Percentiles rank a stretch among this genome's conserved stretches.
Evolutionary conservation across 2,797 vertebrate genomes (phyloP).

Genomic region (Brachyalestes nurse): DNA sequence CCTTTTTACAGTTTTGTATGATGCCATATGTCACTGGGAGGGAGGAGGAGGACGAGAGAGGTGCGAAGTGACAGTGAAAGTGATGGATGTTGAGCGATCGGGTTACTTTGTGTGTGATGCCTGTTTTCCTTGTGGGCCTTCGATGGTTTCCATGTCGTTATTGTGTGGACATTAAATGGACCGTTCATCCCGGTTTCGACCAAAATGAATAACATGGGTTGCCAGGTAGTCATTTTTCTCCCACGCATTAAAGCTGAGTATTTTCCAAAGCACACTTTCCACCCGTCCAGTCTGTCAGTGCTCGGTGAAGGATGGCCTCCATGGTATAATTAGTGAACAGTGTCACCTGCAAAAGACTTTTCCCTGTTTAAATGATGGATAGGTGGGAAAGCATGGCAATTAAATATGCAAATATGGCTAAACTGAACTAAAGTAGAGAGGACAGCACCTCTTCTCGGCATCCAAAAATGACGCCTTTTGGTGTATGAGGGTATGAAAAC

Average conservation of each 20-base stretch:
- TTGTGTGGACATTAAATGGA: constrained; percentile 62
- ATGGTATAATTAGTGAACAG: constrained; percentile 67
- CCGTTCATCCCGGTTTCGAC: constrained; percentile 64
- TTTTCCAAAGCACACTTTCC: constrained; percentile 76
- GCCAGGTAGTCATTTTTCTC: constrained; percentile 68
- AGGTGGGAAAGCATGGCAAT: constrained; percentile 12
- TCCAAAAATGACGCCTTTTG: background rate
- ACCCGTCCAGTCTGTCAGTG: constrained; percentile 62
- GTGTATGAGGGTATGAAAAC: constrained; percentile 15
- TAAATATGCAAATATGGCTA: background rate
- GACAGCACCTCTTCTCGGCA: background rate
- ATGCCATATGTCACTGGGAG: constrained; percentile 23
- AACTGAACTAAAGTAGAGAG: background rate
- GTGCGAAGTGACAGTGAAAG: constrained; percentile 29
- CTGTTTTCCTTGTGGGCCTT: constrained; percentile 57
- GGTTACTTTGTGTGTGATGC: constrained; percentile 57
- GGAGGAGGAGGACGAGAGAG: constrained; percentile 44
- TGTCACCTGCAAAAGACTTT: constrained; percentile 64
- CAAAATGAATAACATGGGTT: constrained; percentile 60
- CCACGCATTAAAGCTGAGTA: constrained; percentile 66
- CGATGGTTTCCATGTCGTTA: constrained; percentile 63
- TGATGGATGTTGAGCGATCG: constrained; percentile 57
- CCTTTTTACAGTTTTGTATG: constrained; percentile 12
- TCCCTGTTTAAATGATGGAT: background rate
- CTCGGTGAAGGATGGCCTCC: constrained; percentile 63